Percentiles rank a stretch among this genome's conserved stretches.
Conservation (phyloP, 2,888 invertebrate species). For the Alsophila aescularia region DNA sequence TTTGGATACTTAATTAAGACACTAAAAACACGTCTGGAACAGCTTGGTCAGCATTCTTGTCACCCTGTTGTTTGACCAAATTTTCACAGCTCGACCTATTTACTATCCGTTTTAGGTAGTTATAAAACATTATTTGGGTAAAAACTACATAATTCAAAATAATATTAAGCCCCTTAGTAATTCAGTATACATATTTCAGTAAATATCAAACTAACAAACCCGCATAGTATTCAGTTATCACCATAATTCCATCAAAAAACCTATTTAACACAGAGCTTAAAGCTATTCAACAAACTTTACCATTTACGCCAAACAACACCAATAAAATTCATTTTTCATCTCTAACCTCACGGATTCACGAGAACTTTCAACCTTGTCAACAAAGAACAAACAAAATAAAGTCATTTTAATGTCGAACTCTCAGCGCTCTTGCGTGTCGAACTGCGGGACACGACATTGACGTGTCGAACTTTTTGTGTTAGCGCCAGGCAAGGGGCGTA, state of each 20-base stretch:
- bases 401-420: conserved; percentile 23
- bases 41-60: no score
- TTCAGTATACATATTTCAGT: neutral
- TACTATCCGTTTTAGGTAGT: no score
- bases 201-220: neutral
- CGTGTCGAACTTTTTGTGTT: conserved; percentile 21
- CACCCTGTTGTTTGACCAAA: no score
- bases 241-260: conserved; percentile 5
- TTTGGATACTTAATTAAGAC: no score
- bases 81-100: no score
- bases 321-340: conserved; percentile 26
- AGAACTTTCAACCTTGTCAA: conserved; percentile 25
- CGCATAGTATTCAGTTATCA: conserved; percentile 9
- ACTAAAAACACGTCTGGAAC: no score
- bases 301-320: conserved; percentile 17
- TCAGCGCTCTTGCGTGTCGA: conserved; percentile 19
- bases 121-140: no score
- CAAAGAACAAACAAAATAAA: conserved; percentile 29
- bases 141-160: no score
- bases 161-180: neutral
- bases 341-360: conserved; percentile 17
- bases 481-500: conserved; percentile 2
- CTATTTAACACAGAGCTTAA: conserved; percentile 13
- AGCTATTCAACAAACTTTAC: conserved; percentile 14
- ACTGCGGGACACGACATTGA: conserved; percentile 19